Evolutionary conservation across 2,113 vertebrate species (phyloP), one percentile per base, ranked within the genome.

Genomic region (Tor tambroides): DNA sequence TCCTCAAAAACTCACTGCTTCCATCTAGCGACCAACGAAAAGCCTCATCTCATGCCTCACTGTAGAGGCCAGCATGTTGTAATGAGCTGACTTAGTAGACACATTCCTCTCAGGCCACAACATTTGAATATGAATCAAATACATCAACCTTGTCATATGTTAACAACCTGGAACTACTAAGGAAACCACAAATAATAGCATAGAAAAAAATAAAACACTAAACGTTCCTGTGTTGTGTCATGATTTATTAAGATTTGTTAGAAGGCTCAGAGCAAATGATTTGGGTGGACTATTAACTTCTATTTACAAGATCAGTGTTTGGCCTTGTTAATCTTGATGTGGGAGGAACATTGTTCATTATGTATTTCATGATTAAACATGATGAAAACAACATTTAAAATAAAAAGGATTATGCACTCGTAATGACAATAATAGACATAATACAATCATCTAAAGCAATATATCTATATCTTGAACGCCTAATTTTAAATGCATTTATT

Each of bases 11-110:
- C 67, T 88, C 89, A 83, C 90, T 93, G 88, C 32, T 89, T 88
- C 91, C 93, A 93, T 84, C 94, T 93, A 92, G 92, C 85, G 90
- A 76, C 51, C 43, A 86, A 30, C 10, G 2, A 19, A 56, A 26
- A 81, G 59, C 6, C 30, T 30, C 0, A 79, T 59, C 51, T 5
- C 15, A 61, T 28, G 28, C 21, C 11, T 46, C 56, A 80, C 56
- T 41, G 56, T 0, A 17, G 30, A 38, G 5, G 51, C 51, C 5
- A 35, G n/a, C 8, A 21, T 59, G 51, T 59, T 79, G 51, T 7
- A 49, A 19, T 41, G 71, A 41, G 35, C 11, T 67, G 2, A 2
- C 43, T 46, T 46, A 69, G 5, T 28, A 30, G 6, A 32, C 10
- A 23, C 65, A 83, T 49, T 67, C 80, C n/a, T 12, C 3, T 11